Conservation (phyloP, 1,140 invertebrate genomes). For the Drosophila nannoptera region DNA sequence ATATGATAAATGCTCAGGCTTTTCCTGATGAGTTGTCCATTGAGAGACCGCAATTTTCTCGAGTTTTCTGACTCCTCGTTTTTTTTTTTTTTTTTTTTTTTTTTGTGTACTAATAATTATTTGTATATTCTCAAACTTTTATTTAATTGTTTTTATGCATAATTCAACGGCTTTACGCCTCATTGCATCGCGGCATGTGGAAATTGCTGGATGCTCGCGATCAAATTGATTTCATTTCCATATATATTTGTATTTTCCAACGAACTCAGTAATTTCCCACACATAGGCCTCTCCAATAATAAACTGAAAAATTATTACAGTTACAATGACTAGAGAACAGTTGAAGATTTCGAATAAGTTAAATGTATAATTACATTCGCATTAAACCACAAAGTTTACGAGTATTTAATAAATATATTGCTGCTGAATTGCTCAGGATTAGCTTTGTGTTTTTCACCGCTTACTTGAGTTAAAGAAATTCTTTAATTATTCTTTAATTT, state of each 20-base stretch:
- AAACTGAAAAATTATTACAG: conserved; percentile 19
- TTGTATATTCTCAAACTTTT: conserved; percentile 18
- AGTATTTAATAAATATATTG: conserved; percentile 19
- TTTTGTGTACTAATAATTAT: background rate
- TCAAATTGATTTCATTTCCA: conserved; percentile 8
- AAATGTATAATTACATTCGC: conserved; percentile 18
- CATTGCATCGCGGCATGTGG: conserved; percentile 33
- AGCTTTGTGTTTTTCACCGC: too few relatives aligned
- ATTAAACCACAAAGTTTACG: conserved; percentile 29
- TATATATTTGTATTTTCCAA: conserved; percentile 28
- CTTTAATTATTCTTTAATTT: background rate
- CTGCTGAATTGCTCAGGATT: background rate
- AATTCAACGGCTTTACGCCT: conserved; percentile 30
- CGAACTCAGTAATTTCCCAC: conserved; percentile 54
- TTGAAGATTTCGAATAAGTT: conserved; percentile 11
- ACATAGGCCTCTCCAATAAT: conserved; percentile 37
- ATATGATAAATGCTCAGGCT: conserved; percentile 6
- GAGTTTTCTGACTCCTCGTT: conserved; percentile 35
- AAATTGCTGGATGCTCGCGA: conserved; percentile 48
- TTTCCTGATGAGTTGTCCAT: conserved; percentile 13
- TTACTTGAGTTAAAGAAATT: background rate
- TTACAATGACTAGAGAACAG: background rate
- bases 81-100: conserved; percentile 5
- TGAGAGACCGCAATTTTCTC: background rate
- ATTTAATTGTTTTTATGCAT: conserved; percentile 32